Conservation (phyloP, 2,888 invertebrate species). For the Epiblema foenella region DNA sequence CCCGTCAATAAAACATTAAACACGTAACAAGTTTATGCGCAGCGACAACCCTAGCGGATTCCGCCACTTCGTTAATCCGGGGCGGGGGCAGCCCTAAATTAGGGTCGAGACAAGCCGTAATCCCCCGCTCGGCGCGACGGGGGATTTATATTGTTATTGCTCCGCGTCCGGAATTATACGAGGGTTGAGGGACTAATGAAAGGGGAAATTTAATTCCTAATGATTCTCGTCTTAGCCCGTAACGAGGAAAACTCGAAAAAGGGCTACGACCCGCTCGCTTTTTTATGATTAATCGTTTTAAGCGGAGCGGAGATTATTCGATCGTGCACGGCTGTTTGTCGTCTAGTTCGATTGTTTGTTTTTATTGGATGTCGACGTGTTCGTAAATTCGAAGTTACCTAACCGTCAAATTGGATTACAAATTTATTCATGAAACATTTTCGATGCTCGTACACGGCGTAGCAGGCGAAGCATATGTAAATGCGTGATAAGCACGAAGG, state of each 20-base stretch:
- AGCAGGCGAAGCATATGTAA: constrained; percentile 80
- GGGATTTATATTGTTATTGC: constrained; percentile 86
- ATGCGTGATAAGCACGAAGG: constrained; percentile 79
- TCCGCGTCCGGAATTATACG: constrained; percentile 85
- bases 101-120: constrained; percentile 85
- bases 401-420: constrained; percentile 80
- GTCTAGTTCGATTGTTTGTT: constrained; percentile 61
- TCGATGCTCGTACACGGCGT: constrained; percentile 78
- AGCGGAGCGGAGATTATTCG: constrained; percentile 72
- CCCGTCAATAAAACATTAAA: constrained; percentile 85
- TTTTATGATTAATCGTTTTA: constrained; percentile 79
- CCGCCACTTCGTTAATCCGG: constrained; percentile 85
- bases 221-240: constrained; percentile 85
- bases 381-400: constrained; percentile 68
- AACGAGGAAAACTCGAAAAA: constrained; percentile 84
- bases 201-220: constrained; percentile 86
- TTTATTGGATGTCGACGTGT: constrained; percentile 64
- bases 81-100: constrained; percentile 85
- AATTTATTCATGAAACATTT: constrained; percentile 84
- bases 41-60: constrained; percentile 85
- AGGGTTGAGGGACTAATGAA: constrained; percentile 86
- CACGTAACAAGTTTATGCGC: constrained; percentile 85
- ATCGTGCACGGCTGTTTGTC: constrained; percentile 67
- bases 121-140: constrained; percentile 85
- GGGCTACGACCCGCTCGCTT: constrained; percentile 78